phyloP scores from a whole-genome alignment of 2,113 vertebrate species.

The Gymnobelideus leadbeateri region DNA sequence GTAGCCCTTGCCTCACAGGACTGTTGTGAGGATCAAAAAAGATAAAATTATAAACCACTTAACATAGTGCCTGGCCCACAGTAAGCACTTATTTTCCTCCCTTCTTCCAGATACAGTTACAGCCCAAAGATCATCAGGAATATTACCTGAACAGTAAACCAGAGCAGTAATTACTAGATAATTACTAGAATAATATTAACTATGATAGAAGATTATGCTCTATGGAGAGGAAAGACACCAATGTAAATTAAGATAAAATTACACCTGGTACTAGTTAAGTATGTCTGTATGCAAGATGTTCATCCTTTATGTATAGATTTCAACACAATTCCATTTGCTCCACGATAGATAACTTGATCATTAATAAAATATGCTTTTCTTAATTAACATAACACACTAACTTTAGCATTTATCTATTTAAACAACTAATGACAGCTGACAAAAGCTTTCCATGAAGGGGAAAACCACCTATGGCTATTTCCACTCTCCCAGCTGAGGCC shows the following conservation, averaged over 20 bases:
- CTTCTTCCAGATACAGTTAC: slow-evolving; percentile 40
- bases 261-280: background rate
- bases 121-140: slow-evolving; percentile 58
- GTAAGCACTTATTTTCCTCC: background rate
- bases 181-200: slow-evolving; percentile 65
- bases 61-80: too few species aligned
- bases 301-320: background rate
- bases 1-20: background rate
- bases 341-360: slow-evolving; percentile 22
- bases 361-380: slow-evolving; percentile 31
- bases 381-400: slow-evolving; percentile 27
- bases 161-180: background rate
- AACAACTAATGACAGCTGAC: background rate
- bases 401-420: slow-evolving; percentile 49
- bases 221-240: slow-evolving; percentile 65
- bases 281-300: background rate
- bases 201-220: slow-evolving; percentile 67
- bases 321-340: background rate
- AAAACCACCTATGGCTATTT: background rate
- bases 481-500: slow-evolving; percentile 7
- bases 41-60: background rate
- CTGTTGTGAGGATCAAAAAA: background rate
- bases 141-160: slow-evolving; percentile 61
- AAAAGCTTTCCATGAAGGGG: background rate
- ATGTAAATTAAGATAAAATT: slow-evolving; percentile 73